Evolutionary conservation across 2,113 vertebrate species (phyloP), one percentile per base, ranked within the genome.

Genomic region (Mohoua ochrocephala): DNA sequence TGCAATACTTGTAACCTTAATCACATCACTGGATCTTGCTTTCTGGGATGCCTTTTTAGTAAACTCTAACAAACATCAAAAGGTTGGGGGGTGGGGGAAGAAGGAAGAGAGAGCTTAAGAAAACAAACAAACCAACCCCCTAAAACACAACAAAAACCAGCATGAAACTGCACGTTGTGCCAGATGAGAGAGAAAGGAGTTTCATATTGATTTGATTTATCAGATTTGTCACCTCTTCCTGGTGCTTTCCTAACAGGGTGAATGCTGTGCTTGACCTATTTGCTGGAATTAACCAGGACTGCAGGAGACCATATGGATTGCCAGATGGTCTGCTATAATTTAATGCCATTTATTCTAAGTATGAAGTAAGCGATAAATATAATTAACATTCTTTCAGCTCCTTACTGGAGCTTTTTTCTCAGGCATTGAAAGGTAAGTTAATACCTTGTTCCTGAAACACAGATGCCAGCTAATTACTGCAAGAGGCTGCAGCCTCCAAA

Each of bases 401-500:
- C 89, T 97, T 97, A 94, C 75, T 94, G 87, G 39, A 91, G 95
- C 27, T 92, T 97, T 97, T 93, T 96, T 9, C 67, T 83, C 82
- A 95, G 56, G 61, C 78, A 97, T 50, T 96, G 95, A 95, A 97
- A 96, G 89, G 90, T 95, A 98, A 97, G 96, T 95, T 97, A 97
- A 98, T 97, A 97, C 70, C 94, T 97, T 97, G 93, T 93, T 97
- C 96, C 92, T 54, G 93, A 92, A 93, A 95, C 97, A 94, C 97
- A 98, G 97, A 97, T 98, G 98, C 97, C 96, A 97, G 77, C 96
- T 98, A 98, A 98, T 98, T 98, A 98, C 83, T 92, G 97, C 88
- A 95, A 94, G 96, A 97, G 90, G 95, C 92, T 97, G 57, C 65
- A 95, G 84, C 86, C 90, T 94, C 92, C 84, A 93, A 96, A 97